Evolutionary conservation across 2,797 vertebrate genomes (phyloP).

Genomic region (Chelidonichthys spinosus): DNA sequence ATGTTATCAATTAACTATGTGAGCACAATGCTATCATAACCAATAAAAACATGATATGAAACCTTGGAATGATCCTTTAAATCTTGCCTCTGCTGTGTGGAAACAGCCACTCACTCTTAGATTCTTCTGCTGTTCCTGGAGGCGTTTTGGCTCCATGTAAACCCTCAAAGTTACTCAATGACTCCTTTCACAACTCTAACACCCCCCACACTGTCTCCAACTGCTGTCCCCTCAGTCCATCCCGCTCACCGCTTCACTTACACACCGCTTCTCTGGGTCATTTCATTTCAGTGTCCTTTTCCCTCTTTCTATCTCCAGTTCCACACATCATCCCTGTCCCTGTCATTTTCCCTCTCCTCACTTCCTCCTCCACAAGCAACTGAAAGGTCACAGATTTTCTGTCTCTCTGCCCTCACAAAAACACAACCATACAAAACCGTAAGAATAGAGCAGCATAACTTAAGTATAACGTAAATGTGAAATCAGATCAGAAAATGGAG

Average conservation of each 20-base stretch:
- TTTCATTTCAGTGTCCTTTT: neutral
- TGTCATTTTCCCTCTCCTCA: too few relatives aligned
- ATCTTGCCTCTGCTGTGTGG: neutral
- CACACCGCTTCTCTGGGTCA: neutral
- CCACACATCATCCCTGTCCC: neutral
- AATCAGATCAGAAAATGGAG: neutral
- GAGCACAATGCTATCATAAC: neutral
- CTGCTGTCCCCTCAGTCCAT: conserved; percentile 5
- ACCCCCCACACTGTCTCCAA: neutral
- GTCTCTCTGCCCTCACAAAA: neutral
- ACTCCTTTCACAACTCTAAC: conserved; percentile 54
- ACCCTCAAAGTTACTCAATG: conserved; percentile 53
- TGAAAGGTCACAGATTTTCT: neutral
- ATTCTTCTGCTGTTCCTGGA: conserved; percentile 50
- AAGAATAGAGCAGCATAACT: neutral
- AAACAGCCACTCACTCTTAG: conserved; percentile 36
- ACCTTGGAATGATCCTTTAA: neutral
- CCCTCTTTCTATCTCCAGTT: neutral
- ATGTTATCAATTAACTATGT: too few relatives aligned
- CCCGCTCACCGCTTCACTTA: conserved; percentile 11
- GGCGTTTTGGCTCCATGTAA: conserved; percentile 50
- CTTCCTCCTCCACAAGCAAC: neutral
- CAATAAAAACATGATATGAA: neutral
- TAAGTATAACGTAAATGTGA: neutral
- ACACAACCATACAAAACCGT: neutral